Percentiles rank a stretch among this genome's conserved stretches.
These are phyloP conservation scores for Teleogryllus occipitalis DNA, from an alignment of 1,140 invertebrate species.

Conservation along the genomic window DNA sequence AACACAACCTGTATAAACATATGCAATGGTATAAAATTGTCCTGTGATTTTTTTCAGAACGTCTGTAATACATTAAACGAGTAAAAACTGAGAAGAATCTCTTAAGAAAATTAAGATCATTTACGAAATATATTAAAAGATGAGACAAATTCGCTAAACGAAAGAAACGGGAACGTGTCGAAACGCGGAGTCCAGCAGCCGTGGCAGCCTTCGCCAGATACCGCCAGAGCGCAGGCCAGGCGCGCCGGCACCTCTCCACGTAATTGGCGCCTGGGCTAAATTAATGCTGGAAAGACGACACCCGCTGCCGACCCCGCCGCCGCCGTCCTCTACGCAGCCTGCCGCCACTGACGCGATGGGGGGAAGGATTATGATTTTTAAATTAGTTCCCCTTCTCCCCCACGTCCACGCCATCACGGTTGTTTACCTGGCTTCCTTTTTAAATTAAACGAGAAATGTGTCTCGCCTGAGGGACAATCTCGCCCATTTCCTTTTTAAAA, in stretches of 20 bases:
- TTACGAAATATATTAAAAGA: too few species aligned
- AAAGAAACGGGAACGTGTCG: too few species aligned
- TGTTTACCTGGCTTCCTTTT: constrained; percentile 4
- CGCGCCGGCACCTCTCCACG: background rate
- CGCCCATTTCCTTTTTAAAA: background rate
- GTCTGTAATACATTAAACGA: too few species aligned
- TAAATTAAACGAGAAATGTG: constrained; percentile 5
- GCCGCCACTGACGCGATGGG: background rate
- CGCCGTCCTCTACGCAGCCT: background rate
- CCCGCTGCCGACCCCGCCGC: background rate
- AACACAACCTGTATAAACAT: too few species aligned
- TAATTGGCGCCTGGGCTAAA: background rate
- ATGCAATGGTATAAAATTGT: too few species aligned
- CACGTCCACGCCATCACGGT: background rate
- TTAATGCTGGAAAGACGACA: background rate
- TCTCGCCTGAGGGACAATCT: background rate
- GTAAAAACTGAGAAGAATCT: too few species aligned
- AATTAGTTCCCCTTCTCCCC: background rate
- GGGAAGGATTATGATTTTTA: background rate
- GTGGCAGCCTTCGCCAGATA: background rate
- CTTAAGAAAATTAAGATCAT: too few species aligned
- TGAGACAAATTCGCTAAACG: too few species aligned
- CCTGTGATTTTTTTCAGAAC: too few species aligned
- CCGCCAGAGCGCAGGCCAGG: background rate
- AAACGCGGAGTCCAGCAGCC: too few species aligned